phyloP scores from a whole-genome alignment of 1,140 invertebrate genomes.

The Helicoverpa zea region DNA sequence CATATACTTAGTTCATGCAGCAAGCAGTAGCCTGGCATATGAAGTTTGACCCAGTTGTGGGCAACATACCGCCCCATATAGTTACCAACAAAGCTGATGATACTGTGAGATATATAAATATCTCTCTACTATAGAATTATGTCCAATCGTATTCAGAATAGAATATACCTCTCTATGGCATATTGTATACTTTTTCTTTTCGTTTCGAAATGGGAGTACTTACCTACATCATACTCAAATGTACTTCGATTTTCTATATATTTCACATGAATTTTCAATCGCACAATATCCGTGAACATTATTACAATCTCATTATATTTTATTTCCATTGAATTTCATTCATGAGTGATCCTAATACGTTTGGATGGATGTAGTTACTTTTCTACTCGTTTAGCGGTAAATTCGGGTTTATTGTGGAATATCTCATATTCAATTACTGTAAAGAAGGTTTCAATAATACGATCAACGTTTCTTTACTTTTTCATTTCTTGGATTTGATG shows the following conservation, averaged over 20 bases:
- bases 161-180: too few relatives aligned
- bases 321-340: background rate
- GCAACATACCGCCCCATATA: too few relatives aligned
- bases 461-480: slow-evolving; percentile 18
- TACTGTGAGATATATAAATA: too few relatives aligned
- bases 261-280: background rate
- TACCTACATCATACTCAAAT: too few relatives aligned
- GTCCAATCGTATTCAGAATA: too few relatives aligned
- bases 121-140: too few relatives aligned
- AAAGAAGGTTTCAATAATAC: slow-evolving; percentile 3
- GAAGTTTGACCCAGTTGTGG: too few relatives aligned
- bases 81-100: too few relatives aligned
- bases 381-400: slow-evolving; percentile 24
- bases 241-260: background rate
- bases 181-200: too few relatives aligned
- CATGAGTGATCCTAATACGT: slow-evolving; percentile 8
- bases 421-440: slow-evolving; percentile 35
- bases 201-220: too few relatives aligned
- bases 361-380: slow-evolving; percentile 31
- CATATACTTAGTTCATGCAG: too few relatives aligned
- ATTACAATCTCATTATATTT: background rate
- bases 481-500: slow-evolving; percentile 15
- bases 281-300: background rate
- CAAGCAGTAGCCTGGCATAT: too few relatives aligned
- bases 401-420: slow-evolving; percentile 27